These are phyloP conservation scores for Tubulanus polymorphus DNA, from an alignment of 2,888 invertebrate genomes.

Conservation along the genomic window DNA sequence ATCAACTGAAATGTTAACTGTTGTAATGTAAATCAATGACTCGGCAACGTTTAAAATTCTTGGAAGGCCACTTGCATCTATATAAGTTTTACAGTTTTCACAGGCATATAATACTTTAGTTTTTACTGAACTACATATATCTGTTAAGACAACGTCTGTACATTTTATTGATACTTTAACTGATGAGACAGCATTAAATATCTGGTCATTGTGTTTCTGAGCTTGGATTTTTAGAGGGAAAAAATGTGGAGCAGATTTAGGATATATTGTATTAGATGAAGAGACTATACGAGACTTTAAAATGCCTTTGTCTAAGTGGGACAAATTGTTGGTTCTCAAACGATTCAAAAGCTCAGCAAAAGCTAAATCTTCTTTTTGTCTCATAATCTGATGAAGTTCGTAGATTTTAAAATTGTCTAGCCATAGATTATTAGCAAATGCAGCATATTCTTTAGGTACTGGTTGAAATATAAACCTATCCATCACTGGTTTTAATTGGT, in stretches of 20 bases:
- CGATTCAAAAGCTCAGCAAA: constrained; percentile 26
- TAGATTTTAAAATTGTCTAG: constrained; percentile 12
- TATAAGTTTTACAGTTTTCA: too few species aligned
- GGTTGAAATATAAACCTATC: constrained; percentile 7
- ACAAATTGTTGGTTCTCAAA: constrained; percentile 20
- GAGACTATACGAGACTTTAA: constrained; percentile 6
- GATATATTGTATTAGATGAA: neutral
- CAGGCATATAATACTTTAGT: too few species aligned
- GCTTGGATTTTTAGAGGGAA: neutral
- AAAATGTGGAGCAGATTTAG: neutral
- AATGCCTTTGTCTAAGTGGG: constrained; percentile 15
- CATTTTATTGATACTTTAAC: neutral
- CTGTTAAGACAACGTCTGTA: neutral
- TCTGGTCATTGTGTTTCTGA: neutral
- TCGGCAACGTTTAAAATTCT: constrained; percentile 12
- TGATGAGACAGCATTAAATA: neutral
- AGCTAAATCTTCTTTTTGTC: constrained; percentile 19
- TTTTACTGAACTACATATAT: constrained; percentile 11
- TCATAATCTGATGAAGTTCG: constrained; percentile 23
- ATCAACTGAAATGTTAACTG: constrained; percentile 17
- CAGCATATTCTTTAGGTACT: neutral
- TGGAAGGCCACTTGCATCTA: constrained; percentile 17
- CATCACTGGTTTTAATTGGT: constrained; percentile 21
- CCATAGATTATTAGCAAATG: neutral
- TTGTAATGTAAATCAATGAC: constrained; percentile 15